A percentile compares a stretch with the other conserved stretches of the same genome.
These are phyloP conservation scores for Haliaeetus leucogaster DNA, from an alignment of 2,113 vertebrate genomes.

Conservation along the genomic window DNA sequence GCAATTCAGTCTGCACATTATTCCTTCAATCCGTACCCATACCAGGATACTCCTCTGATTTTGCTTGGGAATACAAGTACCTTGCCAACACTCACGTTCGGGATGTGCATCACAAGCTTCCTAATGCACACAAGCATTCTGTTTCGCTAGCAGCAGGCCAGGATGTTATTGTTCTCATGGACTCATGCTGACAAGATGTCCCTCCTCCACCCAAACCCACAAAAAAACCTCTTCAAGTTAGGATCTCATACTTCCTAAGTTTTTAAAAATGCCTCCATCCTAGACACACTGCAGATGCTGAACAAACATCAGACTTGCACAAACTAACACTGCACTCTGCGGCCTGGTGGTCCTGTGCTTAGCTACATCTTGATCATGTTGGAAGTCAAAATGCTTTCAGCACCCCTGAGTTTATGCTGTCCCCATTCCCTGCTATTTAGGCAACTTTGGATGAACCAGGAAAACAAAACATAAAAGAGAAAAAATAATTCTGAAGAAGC, in stretches of 20 bases:
- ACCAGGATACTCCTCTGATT: background rate
- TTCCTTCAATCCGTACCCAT: background rate
- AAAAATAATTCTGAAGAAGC: background rate
- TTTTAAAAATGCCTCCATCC: background rate
- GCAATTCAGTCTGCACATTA: background rate
- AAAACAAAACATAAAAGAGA: background rate
- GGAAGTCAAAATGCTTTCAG: background rate
- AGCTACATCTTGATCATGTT: background rate
- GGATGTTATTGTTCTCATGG: slow-evolving; percentile 36
- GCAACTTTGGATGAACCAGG: background rate
- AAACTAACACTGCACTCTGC: background rate
- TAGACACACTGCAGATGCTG: background rate
- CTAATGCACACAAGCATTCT: background rate
- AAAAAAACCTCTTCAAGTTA: background rate
- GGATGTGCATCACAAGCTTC: slow-evolving; percentile 3
- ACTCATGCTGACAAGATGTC: slow-evolving; percentile 9
- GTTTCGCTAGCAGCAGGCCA: background rate
- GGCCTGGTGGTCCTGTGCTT: background rate
- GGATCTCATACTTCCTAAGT: background rate
- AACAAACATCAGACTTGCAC: background rate
- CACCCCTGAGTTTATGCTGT: background rate
- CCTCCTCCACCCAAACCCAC: background rate
- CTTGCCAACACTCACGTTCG: background rate
- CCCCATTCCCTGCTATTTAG: background rate
- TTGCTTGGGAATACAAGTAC: background rate